phyloP scores from a whole-genome alignment of 2,888 invertebrate genomes.

The Nezara viridula region DNA sequence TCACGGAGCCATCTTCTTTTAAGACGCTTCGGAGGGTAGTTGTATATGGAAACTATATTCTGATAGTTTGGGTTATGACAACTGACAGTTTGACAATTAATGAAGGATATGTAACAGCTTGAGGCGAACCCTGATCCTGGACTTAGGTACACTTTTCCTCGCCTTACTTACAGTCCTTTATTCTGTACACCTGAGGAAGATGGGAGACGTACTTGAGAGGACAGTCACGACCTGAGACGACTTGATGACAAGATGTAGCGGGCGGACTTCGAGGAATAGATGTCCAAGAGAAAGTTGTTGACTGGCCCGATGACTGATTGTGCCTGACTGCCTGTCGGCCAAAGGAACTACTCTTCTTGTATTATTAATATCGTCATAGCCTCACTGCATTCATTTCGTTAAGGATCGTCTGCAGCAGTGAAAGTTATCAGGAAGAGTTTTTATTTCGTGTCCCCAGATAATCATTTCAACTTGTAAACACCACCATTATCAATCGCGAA shows the following conservation, averaged over 20 bases:
- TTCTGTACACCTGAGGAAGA: neutral
- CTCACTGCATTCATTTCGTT: neutral
- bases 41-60: no score
- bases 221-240: neutral
- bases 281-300: neutral
- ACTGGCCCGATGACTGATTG: neutral
- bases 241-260: constrained; percentile 7
- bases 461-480: neutral
- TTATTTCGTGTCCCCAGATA: neutral
- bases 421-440: neutral
- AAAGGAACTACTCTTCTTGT: neutral
- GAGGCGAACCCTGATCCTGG: no score
- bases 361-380: neutral
- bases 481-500: no score
- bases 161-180: neutral
- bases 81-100: no score
- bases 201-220: neutral
- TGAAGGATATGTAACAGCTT: no score
- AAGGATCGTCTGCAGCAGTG: neutral
- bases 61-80: no score
- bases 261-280: neutral
- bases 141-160: no score
- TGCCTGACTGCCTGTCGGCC: neutral
- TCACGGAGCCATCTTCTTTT: no score
- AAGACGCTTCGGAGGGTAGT: no score